A percentile compares a stretch with the other conserved stretches of the same genome.
phyloP scores from a whole-genome alignment of 1,140 invertebrate species.

The Meloidogyne chitwoodi region DNA sequence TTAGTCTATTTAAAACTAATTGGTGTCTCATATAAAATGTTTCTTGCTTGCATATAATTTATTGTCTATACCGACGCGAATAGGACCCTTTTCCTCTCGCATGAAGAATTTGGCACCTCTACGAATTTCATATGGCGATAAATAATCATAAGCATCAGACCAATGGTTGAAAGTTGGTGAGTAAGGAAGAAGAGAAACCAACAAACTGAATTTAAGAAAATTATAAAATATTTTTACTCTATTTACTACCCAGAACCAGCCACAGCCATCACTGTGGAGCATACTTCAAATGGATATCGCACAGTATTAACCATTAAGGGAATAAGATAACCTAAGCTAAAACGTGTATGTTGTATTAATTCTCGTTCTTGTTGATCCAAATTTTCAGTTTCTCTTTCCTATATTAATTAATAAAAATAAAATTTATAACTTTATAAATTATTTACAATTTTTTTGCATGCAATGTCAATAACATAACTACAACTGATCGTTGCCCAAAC shows the following conservation, averaged over 20 bases:
- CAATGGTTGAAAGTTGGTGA: slow-evolving; percentile 51
- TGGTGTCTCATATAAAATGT: slow-evolving; percentile 44
- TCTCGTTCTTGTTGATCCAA: slow-evolving; percentile 38
- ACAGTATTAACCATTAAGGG: slow-evolving; percentile 45
- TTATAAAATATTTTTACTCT: no score
- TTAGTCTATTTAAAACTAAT: background rate
- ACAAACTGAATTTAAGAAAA: slow-evolving; percentile 34
- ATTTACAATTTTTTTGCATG: slow-evolving; percentile 9
- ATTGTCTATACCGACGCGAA: slow-evolving; percentile 49
- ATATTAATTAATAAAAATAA: background rate
- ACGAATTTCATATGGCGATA: slow-evolving; percentile 42
- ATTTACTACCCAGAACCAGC: slow-evolving; percentile 43
- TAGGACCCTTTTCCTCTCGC: slow-evolving; percentile 50
- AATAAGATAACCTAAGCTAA: slow-evolving; percentile 28
- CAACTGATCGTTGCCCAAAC: slow-evolving; percentile 41
- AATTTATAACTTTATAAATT: background rate
- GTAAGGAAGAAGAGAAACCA: slow-evolving; percentile 57
- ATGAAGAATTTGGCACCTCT: slow-evolving; percentile 51
- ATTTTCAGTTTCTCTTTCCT: slow-evolving; percentile 21
- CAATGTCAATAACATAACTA: slow-evolving; percentile 40
- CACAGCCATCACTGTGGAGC: slow-evolving; percentile 55
- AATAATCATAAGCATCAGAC: slow-evolving; percentile 50
- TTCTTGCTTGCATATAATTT: slow-evolving; percentile 57
- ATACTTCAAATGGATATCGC: slow-evolving; percentile 52
- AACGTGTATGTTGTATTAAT: slow-evolving; percentile 14